A percentile compares a stretch with the other conserved stretches of the same genome.
Conservation (phyloP, 2,888 invertebrate species). For the Pantelozetes paolii region DNA sequence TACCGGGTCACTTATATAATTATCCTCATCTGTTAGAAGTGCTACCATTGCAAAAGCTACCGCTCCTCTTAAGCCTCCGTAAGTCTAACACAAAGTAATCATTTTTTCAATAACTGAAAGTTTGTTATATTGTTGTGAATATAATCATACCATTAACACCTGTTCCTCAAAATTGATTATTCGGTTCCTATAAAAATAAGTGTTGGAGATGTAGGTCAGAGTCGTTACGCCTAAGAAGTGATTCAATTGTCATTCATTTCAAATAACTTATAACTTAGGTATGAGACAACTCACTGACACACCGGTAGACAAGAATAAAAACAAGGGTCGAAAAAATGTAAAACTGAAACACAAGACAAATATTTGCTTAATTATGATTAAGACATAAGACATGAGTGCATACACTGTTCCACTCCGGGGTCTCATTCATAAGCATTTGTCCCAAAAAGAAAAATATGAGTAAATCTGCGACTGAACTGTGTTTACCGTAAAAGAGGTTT, state of each 20-base stretch:
- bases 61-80: slow-evolving; percentile 59
- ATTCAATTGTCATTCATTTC: not conserved
- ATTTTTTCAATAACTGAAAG: no score
- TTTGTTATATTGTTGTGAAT: not conserved
- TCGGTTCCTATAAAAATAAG: not conserved
- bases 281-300: slow-evolving; percentile 52
- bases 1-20: slow-evolving; percentile 48
- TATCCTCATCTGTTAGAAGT: slow-evolving; percentile 52
- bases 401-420: slow-evolving; percentile 55
- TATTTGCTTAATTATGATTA: no score
- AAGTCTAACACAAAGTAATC: no score
- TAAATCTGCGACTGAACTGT: slow-evolving; percentile 57
- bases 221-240: not conserved
- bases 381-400: not conserved
- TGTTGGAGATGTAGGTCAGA: slow-evolving; percentile 2
- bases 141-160: not conserved
- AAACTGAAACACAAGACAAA: slow-evolving; percentile 42
- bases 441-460: slow-evolving; percentile 61
- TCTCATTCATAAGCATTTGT: slow-evolving; percentile 55
- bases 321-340: slow-evolving; percentile 55
- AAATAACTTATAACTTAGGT: not conserved
- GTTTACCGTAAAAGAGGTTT: slow-evolving; percentile 11
- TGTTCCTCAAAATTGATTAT: slow-evolving; percentile 1
- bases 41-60: slow-evolving; percentile 59
- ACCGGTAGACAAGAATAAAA: slow-evolving; percentile 55